These are phyloP conservation scores for Mesorhabditis sp. DNA, from an alignment of 2,888 invertebrate genomes.

Conservation along the genomic window DNA sequence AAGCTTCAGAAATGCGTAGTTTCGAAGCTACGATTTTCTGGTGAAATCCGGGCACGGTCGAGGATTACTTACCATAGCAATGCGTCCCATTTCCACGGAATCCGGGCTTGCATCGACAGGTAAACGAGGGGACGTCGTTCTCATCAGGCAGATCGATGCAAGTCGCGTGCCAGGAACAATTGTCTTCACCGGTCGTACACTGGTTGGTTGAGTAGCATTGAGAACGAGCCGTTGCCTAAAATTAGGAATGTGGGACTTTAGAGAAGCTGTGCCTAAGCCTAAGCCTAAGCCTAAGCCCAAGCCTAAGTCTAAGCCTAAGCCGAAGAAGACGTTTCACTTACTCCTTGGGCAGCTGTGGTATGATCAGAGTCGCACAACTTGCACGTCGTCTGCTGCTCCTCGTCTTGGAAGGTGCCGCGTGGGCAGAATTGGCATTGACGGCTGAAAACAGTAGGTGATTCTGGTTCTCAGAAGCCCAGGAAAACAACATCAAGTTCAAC, in stretches of 20 bases:
- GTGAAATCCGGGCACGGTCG: neutral
- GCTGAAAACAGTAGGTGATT: slow-evolving; percentile 24
- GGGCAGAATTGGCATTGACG: slow-evolving; percentile 87
- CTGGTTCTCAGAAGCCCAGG: neutral
- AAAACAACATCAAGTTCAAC: neutral
- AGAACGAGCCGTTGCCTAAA: slow-evolving; percentile 45
- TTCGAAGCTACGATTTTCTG: neutral
- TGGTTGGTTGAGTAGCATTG: slow-evolving; percentile 58
- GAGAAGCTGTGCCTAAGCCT: neutral
- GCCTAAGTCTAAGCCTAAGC: no score
- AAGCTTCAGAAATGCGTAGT: neutral
- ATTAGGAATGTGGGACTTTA: neutral
- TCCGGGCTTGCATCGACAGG: slow-evolving; percentile 87
- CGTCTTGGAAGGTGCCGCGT: slow-evolving; percentile 86
- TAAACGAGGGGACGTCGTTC: slow-evolving; percentile 60
- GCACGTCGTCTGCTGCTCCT: slow-evolving; percentile 83
- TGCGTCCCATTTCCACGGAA: slow-evolving; percentile 70
- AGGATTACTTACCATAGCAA: slow-evolving; percentile 40
- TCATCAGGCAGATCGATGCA: slow-evolving; percentile 57
- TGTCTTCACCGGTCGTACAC: slow-evolving; percentile 56
- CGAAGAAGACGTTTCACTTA: no score
- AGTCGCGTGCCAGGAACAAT: slow-evolving; percentile 57
- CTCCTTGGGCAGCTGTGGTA: slow-evolving; percentile 68
- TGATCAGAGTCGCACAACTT: slow-evolving; percentile 85
- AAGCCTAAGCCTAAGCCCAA: no score